A percentile compares a stretch with the other conserved stretches of the same genome.
Evolutionary conservation across 2,797 vertebrate species (phyloP).

Genomic region (Megaceryle alcyon): DNA sequence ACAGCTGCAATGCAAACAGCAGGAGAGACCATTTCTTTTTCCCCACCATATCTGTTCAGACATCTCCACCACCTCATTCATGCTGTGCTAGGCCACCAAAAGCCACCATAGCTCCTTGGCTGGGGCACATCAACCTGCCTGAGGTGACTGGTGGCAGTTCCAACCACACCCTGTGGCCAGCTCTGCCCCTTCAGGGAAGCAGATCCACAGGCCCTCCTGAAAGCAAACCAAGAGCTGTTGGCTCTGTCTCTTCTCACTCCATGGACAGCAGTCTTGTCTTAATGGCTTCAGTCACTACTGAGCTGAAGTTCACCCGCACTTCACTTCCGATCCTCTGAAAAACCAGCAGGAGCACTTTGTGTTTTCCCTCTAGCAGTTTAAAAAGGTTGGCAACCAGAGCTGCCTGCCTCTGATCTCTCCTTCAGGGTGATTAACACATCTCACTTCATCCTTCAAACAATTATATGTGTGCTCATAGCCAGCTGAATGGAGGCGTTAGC

Average conservation of each 20-base stretch:
- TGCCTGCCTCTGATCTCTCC: background rate
- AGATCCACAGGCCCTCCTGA: accelerated
- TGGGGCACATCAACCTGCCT: background rate
- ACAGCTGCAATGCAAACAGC: background rate
- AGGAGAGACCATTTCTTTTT: background rate
- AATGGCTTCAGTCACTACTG: background rate
- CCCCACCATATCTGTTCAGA: too few relatives aligned
- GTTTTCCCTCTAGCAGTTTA: background rate
- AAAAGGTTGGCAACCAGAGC: background rate
- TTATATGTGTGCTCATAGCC: background rate
- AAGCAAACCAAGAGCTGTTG: accelerated
- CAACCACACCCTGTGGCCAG: background rate
- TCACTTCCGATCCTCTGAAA: background rate
- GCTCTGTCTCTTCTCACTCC: background rate
- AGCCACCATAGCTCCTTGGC: background rate
- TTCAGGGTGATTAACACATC: background rate
- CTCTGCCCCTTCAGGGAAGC: accelerated
- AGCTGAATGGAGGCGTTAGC: background rate
- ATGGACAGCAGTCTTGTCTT: background rate
- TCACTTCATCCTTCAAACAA: background rate
- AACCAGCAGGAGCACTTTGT: background rate
- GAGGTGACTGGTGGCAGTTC: background rate
- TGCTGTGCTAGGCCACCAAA: background rate
- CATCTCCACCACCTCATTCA: accelerated
- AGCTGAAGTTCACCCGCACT: background rate